Evolutionary conservation across 2,888 invertebrate genomes (phyloP), one percentile per base, ranked within the genome.

Genomic region (Trichogramma dendrolimi): DNA sequence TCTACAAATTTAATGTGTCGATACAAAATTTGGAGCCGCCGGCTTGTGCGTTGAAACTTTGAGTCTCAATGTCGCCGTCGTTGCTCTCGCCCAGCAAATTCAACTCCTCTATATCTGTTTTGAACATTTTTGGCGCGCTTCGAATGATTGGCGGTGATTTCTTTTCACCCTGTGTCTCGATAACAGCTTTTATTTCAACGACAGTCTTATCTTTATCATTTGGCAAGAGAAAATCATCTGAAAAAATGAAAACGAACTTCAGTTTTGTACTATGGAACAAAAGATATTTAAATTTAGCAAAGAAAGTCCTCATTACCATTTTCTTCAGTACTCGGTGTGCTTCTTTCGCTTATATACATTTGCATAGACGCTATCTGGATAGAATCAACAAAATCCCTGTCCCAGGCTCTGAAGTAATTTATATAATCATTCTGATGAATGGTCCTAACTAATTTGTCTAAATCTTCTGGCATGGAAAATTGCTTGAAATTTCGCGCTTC

Each of bases 401-500:
- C 69, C 0, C 73, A 73, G 1, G 67, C 69, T 4, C 70, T 69
- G 48, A 70, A 68, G 14, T 11, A 42, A 41, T 72, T 71, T 6
- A 71, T 56, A 27, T 67, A 70, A 4, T 73, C 70, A n/a, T 69
- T 68, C 50, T 70, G 64, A 47, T 75, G 72, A 52, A 79, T 72
- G 4, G 69, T 70, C 60, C 71, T 73, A 0, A 78, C 72, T n/a
- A 79, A 69, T 48, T 72, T 74, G 4, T 71, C 63, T 8, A 79
- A 63, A 40, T 78, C 74, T 5, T 73, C 72, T 0, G 76, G 77
- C 57, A 80, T 66, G 1, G 58, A 68, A 57, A 79, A 72, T 6
- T 69, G 68, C 58, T 69, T 73, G 7, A 78, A 73, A 6, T 73
- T 68, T n/a, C 71, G 67, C 5, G 74, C 72, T 58, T 78, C 79